Base-by-base conservation (phyloP, 2,797 vertebrate species). In the Galaxias olidus region DNA sequence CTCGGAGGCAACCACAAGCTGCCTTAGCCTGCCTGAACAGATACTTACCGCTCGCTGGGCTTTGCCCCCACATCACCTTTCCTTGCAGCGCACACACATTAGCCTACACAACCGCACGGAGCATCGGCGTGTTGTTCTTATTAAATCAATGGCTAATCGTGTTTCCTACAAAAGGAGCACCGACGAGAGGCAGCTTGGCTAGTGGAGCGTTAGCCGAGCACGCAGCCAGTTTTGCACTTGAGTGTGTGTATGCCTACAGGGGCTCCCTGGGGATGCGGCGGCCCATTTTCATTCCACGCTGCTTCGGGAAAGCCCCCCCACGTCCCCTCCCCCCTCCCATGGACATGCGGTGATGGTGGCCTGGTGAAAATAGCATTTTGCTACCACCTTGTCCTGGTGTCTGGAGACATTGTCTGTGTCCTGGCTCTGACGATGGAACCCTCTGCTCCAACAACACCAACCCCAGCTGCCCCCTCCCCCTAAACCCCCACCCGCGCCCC, bases 391-490 rank as follows among this genome's bases (percentile, higher is more conserved):
- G 72, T 78, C 73, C 82, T 69, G 14, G 54, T 76, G 80, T 80
- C 83, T 84, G 71, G 69, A 80, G 81, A 80, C 87, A 79, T 78
- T 76, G 81, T 84, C 86, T 75, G 77, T 85, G 81, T 78, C 59
- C 81, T 76, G 68, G 74, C 86, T 87, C 83, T 81, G 80, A 89
- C 81, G 86, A 75, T 81, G 82, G 71, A 49, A 46, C 5, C 45
- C 46, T 42, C 56, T 41, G 58, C 52, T 63, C 66, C 69, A 42
- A 73, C 13, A 54, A 58, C 71, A 68, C 10, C 19, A 8, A 20
- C 14, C 47, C 40, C 82, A 77, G 71, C 71, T 81, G 77, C 74
- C 65, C 44, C 51, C n/a, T 9, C 9, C 40, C 7, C 55, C 30
- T 46, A 14, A 51, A 52, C 60, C 60, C 55, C 56, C 47, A 66